Base-by-base conservation (phyloP, 2,888 invertebrate genomes). In the Fabriciana adippe region DNA sequence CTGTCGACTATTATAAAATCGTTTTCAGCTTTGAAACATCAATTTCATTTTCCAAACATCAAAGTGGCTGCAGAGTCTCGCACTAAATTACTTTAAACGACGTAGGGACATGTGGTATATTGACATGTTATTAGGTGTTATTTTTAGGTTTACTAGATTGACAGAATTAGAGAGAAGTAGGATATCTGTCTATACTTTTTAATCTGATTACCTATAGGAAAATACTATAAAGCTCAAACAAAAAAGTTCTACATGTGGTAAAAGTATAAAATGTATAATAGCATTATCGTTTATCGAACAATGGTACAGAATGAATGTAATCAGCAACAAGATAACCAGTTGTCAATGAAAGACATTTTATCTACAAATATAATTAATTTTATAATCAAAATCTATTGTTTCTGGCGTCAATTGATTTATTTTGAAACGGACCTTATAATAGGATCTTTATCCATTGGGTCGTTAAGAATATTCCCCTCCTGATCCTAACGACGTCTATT, bases 41-140 rank as follows among this genome's bases (percentile, higher is more conserved):
- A 59, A 57, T n/a, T 59, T 48, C n/a, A 59, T 59, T 59, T 47
- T 59, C 26, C 47, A n/a, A 59, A 48, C 47, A 47, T 47, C 57
- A 59, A 59, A 59, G 47, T 26, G 26, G 57, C 47, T 26, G 26
- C 14, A n/a, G n/a, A 47, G 21, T 26, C n/a, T 31, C 59, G 3
- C n/a, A 59, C 5, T 48, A 59, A 48, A 59, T 59, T 5, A 26
- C 4, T 26, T 41, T 41, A 41, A 11, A 11, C 35, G 35, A 41
- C 35, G 35, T 59, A 59, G 26, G 31, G n/a, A n/a, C 59, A 16
- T 31, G 47, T 48, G 26, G n/a, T 21, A 26, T 26, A 13, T 48
- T 8, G n/a, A 26, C 26, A 26, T 59, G 48, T n/a, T 48, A 48
- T 13, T 48, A 16, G 16, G 48, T 59, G 31, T 59, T 48, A 48